A percentile compares a stretch with the other conserved stretches of the same genome.
Evolutionary conservation across 1,140 invertebrate genomes (phyloP).

Genomic region (Sinonovacula constricta): DNA sequence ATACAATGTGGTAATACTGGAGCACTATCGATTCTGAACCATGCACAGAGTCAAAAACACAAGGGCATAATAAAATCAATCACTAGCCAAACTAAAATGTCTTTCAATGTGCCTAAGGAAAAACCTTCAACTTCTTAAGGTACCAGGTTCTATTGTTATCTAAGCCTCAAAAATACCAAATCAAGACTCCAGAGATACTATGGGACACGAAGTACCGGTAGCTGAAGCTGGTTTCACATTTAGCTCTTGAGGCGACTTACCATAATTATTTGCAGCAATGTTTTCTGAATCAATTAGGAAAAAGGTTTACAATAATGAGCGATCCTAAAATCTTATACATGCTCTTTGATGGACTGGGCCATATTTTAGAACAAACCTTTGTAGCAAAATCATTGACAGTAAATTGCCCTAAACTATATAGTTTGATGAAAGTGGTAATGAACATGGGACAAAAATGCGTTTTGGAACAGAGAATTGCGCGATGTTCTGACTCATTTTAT

Average conservation of each 20-base stretch:
- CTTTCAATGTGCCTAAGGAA: too few species aligned
- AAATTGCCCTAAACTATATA: constrained; percentile 13
- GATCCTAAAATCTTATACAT: constrained; percentile 3
- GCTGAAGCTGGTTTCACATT: constrained; percentile 13
- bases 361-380: constrained; percentile 25
- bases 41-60: too few species aligned
- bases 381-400: constrained; percentile 7
- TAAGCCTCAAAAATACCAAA: constrained; percentile 23
- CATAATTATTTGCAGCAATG: constrained; percentile 17
- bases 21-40: too few species aligned
- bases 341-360: constrained; percentile 24
- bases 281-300: constrained; percentile 24
- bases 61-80: too few species aligned
- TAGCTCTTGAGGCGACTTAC: constrained; percentile 10
- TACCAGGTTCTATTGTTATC: too few species aligned
- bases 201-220: constrained; percentile 6
- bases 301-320: constrained; percentile 12
- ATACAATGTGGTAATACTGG: too few species aligned
- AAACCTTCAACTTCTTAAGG: too few species aligned
- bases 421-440: constrained; percentile 31
- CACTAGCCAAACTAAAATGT: too few species aligned
- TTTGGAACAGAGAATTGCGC: constrained; percentile 6
- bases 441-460: constrained; percentile 10
- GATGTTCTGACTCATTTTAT: constrained; percentile 7
- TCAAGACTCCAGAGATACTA: constrained; percentile 13